phyloP scores from a whole-genome alignment of 2,113 vertebrate species.

The Neodon shergylaensis region DNA sequence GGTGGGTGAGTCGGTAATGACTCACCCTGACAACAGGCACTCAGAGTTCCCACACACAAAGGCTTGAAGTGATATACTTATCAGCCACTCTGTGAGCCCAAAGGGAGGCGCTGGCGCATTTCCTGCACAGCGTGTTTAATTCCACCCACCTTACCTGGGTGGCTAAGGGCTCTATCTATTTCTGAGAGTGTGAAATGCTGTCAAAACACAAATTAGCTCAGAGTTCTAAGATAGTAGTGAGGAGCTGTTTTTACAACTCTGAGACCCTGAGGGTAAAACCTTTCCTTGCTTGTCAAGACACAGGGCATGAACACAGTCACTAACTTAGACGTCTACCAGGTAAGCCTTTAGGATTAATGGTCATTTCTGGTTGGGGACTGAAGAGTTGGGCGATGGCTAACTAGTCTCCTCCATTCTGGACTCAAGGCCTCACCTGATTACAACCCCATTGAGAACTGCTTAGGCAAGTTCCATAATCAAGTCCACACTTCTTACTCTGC shows the following conservation, averaged over 20 bases:
- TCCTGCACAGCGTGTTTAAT: background rate
- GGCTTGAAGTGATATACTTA: background rate
- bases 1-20: background rate
- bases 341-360: background rate
- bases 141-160: background rate
- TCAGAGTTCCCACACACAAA: conserved; percentile 9
- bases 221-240: background rate
- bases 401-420: background rate
- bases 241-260: conserved; percentile 22
- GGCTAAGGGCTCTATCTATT: background rate
- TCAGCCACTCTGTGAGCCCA: background rate
- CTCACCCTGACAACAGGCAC: background rate
- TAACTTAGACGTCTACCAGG: background rate
- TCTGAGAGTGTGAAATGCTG: conserved; percentile 33
- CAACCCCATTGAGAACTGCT: background rate
- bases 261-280: background rate
- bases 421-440: background rate
- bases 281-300: background rate
- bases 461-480: background rate
- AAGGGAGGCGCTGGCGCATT: background rate
- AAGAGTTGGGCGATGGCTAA: background rate
- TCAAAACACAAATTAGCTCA: conserved; percentile 53
- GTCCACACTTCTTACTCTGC: background rate
- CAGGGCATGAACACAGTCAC: background rate
- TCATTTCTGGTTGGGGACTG: background rate